Conservation (phyloP, 2,797 vertebrate species). For the Amblyraja radiata region DNA sequence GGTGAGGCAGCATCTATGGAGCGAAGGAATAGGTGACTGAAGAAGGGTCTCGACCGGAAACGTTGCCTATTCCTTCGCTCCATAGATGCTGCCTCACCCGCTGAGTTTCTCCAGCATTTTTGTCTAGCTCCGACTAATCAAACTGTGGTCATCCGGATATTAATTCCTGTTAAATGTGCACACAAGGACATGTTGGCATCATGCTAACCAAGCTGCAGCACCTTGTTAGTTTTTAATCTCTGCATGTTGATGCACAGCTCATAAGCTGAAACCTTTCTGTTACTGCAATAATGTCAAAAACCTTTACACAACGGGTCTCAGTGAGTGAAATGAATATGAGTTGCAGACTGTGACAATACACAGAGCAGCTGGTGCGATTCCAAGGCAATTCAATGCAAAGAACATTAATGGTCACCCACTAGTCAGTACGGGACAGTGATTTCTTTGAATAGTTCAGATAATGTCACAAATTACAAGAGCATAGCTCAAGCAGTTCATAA, state of each 20-base stretch:
- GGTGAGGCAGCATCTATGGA: too few species aligned
- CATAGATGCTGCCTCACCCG: too few species aligned
- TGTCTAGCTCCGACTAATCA: neutral
- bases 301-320: neutral
- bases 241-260: neutral
- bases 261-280: neutral
- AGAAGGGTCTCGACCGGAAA: too few species aligned
- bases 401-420: neutral
- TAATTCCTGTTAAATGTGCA: neutral
- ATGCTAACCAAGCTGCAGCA: neutral
- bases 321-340: neutral
- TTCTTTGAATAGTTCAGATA: conserved; percentile 22
- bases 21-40: too few species aligned
- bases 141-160: neutral
- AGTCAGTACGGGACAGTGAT: neutral
- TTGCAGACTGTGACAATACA: neutral
- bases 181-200: neutral
- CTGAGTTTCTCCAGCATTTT: too few species aligned
- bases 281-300: neutral
- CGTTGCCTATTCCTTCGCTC: too few species aligned
- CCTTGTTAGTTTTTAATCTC: neutral
- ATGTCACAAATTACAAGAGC: conserved; percentile 27
- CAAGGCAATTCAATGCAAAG: neutral
- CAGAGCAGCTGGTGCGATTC: neutral
- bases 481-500: conserved; percentile 11